These are phyloP conservation scores for Eupsittula cactorum DNA, from an alignment of 2,113 vertebrate genomes.

Conservation along the genomic window DNA sequence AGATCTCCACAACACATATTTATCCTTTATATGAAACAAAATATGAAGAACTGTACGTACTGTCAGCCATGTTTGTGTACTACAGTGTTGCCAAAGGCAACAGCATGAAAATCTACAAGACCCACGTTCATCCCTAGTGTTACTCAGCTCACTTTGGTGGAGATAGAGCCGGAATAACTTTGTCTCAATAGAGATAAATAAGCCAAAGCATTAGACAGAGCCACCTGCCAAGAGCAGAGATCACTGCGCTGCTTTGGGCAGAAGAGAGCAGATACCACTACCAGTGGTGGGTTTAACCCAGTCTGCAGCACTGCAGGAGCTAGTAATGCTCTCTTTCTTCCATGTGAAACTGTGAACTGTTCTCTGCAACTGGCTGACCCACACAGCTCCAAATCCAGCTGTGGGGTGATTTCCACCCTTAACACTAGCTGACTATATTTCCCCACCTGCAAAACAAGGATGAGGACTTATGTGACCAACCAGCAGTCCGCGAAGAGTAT, in stretches of 20 bases:
- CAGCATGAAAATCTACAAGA: background rate
- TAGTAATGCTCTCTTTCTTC: background rate
- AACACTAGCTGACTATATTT: background rate
- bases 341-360: background rate
- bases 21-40: background rate
- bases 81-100: constrained; percentile 27
- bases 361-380: background rate
- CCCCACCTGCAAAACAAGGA: background rate
- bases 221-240: background rate
- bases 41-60: background rate
- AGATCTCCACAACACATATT: background rate
- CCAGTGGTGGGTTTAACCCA: background rate
- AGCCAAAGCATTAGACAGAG: background rate
- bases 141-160: background rate
- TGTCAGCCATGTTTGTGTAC: background rate
- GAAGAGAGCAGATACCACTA: background rate
- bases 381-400: background rate
- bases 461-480: background rate
- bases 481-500: background rate
- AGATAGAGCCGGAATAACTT: background rate
- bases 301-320: accelerated
- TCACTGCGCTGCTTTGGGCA: background rate
- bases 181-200: background rate
- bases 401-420: background rate
- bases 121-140: background rate